Evolutionary conservation across 1,140 invertebrate genomes (phyloP).

Genomic region (Plodia interpunctella): DNA sequence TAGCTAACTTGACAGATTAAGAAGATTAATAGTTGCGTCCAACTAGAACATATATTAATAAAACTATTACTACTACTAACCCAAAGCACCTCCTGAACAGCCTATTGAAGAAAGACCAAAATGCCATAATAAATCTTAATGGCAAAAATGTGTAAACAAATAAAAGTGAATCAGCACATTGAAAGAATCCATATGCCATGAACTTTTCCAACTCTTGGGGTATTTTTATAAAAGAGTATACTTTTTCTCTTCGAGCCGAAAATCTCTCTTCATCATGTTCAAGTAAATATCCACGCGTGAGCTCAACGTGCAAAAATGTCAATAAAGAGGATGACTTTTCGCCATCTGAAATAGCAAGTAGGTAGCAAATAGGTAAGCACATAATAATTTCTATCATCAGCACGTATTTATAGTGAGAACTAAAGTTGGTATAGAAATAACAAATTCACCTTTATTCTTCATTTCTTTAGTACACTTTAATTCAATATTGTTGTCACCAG

Average conservation of each 20-base stretch:
- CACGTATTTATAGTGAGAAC: no score
- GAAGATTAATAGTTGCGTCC: no score
- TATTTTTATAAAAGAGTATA: conserved; percentile 98
- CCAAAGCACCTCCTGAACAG: conserved; percentile 85
- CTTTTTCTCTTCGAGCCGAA: conserved; percentile 94
- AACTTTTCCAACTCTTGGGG: conserved; percentile 95
- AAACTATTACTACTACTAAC: conserved; percentile 61
- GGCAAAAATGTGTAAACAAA: conserved; percentile 99
- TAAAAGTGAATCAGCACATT: conserved; percentile 98
- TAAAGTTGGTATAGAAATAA: not conserved
- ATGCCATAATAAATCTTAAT: conserved; percentile 90
- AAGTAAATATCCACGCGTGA: conserved; percentile 93
- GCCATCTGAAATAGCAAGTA: conserved; percentile 43
- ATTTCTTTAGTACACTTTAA: conserved; percentile 47
- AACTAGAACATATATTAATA: conserved; percentile 14
- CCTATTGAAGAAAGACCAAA: conserved; percentile 87
- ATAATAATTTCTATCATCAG: no score
- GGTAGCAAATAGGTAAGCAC: no score
- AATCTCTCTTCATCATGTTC: conserved; percentile 97
- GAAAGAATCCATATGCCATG: conserved; percentile 97
- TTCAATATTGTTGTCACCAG: conserved; percentile 42
- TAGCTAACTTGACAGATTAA: no score
- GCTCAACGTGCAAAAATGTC: conserved; percentile 90
- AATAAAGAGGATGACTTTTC: conserved; percentile 79
- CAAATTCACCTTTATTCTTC: conserved; percentile 54